Percentiles rank a stretch among this genome's conserved stretches.
phyloP scores from a whole-genome alignment of 2,888 invertebrate species.

The Stenoptilia bipunctidactyla region DNA sequence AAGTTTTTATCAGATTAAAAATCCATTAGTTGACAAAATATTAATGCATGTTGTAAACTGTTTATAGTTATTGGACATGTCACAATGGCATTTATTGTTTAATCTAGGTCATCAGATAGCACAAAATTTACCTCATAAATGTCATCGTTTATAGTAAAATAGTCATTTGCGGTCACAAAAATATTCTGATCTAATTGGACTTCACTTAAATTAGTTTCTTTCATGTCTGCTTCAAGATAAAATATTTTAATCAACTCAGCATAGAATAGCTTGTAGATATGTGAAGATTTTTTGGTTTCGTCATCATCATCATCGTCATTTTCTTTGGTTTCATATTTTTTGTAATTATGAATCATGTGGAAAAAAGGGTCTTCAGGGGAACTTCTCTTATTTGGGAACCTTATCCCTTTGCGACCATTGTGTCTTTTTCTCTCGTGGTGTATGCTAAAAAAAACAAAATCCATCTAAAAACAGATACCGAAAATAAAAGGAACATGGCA shows the following conservation, averaged over 20 bases:
- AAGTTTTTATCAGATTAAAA: too few relatives aligned
- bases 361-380: conserved; percentile 10
- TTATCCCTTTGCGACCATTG: conserved; percentile 17
- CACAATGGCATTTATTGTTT: not conserved
- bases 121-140: conserved; percentile 65
- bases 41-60: too few relatives aligned
- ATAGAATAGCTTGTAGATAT: conserved; percentile 40
- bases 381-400: conserved; percentile 9
- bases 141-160: conserved; percentile 61
- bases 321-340: conserved; percentile 13
- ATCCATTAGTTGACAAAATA: too few relatives aligned
- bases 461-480: too few relatives aligned
- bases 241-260: conserved; percentile 55
- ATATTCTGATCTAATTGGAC: conserved; percentile 50
- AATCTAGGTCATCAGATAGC: conserved; percentile 4
- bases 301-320: conserved; percentile 26
- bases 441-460: conserved; percentile 31
- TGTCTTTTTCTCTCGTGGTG: conserved; percentile 34
- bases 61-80: too few relatives aligned
- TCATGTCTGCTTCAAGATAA: conserved; percentile 36
- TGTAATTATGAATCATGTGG: conserved; percentile 2
- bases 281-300: conserved; percentile 23
- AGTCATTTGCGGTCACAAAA: conserved; percentile 49
- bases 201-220: conserved; percentile 35
- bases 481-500: too few relatives aligned